These are phyloP conservation scores for Epicampocera succincta DNA, from an alignment of 2,888 invertebrate genomes.

Conservation along the genomic window DNA sequence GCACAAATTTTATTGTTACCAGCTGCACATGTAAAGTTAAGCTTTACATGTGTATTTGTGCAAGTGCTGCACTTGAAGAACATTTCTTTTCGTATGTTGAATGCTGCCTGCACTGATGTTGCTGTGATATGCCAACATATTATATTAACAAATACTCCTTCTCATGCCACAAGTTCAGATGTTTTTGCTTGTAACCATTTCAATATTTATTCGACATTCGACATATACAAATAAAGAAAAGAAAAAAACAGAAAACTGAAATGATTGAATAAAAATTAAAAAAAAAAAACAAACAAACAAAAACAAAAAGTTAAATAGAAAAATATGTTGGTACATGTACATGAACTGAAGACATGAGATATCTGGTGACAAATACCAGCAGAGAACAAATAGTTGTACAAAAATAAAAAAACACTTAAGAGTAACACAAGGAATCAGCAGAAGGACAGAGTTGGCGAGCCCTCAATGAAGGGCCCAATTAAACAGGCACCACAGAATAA, in stretches of 20 bases:
- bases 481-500: too few species aligned
- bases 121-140: conserved; percentile 67
- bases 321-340: background rate
- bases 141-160: conserved; percentile 64
- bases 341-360: background rate
- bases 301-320: too few species aligned
- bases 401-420: too few species aligned
- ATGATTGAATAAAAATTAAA: conserved; percentile 60
- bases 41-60: background rate
- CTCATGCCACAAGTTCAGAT: conserved; percentile 63
- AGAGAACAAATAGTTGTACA: too few species aligned
- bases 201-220: conserved; percentile 57
- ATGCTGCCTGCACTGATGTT: conserved; percentile 23
- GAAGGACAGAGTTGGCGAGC: too few species aligned
- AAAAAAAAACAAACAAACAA: background rate
- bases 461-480: too few species aligned
- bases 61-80: background rate
- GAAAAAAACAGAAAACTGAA: conserved; percentile 23
- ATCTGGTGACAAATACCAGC: background rate
- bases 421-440: too few species aligned
- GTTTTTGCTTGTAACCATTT: conserved; percentile 60
- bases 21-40: background rate
- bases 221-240: conserved; percentile 35
- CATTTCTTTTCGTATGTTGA: conserved; percentile 33
- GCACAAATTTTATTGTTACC: conserved; percentile 33